Conservation (phyloP, 2,888 invertebrate species). For the Allacma fusca region DNA sequence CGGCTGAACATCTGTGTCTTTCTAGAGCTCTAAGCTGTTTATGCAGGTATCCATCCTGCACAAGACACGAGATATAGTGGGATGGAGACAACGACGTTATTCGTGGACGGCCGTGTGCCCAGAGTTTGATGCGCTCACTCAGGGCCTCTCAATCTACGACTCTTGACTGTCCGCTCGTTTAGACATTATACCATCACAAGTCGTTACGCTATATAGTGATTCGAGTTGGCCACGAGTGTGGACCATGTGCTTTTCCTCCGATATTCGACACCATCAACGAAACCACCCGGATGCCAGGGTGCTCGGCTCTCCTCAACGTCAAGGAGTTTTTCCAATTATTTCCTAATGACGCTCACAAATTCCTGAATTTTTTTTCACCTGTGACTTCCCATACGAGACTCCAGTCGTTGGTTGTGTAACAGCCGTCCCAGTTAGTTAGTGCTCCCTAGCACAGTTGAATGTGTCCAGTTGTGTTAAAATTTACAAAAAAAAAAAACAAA, state of each 20-base stretch:
- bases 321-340: background rate
- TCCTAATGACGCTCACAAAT: background rate
- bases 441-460: too few relatives aligned
- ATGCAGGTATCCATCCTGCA: background rate
- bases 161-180: too few relatives aligned
- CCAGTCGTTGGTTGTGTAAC: too few relatives aligned
- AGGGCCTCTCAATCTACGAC: slow-evolving; percentile 29
- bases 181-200: too few relatives aligned
- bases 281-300: background rate
- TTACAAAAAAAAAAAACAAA: too few relatives aligned
- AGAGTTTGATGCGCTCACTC: slow-evolving; percentile 37
- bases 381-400: background rate
- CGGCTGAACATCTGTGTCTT: slow-evolving; percentile 21
- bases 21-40: slow-evolving; percentile 16
- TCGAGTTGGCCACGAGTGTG: background rate
- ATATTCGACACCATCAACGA: background rate
- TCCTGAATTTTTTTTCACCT: background rate
- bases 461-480: too few relatives aligned
- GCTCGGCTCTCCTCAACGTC: background rate
- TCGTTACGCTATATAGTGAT: background rate
- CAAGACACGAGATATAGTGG: background rate
- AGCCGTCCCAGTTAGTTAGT: too few relatives aligned
- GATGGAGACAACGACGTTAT: slow-evolving; percentile 16
- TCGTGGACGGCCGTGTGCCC: slow-evolving; percentile 3
- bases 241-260: slow-evolving; percentile 8